Percentiles rank a stretch among this genome's conserved stretches.
Conservation (phyloP, 2,113 vertebrate genomes). For the Fukomys damarensis region DNA sequence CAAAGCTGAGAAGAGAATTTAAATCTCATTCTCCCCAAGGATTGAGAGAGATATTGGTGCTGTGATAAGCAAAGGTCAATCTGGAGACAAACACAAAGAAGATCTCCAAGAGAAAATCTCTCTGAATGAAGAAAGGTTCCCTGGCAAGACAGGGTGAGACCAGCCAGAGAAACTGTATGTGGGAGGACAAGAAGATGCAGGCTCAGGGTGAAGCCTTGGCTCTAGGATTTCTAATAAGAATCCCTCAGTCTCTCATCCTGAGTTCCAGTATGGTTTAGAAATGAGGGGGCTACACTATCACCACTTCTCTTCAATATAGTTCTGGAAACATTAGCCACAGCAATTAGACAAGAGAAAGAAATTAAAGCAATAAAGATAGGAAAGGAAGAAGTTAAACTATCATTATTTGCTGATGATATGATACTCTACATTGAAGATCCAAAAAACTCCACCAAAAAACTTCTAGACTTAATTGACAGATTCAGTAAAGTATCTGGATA, state of each 20-base stretch:
- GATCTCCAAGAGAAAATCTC: not conserved
- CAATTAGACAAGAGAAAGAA: no score
- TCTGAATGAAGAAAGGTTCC: not conserved
- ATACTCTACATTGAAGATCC: no score
- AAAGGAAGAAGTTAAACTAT: no score
- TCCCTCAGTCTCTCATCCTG: not conserved
- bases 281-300: not conserved
- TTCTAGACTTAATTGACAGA: no score
- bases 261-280: not conserved
- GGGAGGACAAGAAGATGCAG: not conserved
- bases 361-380: no score
- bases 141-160: not conserved
- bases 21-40: not conserved
- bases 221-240: not conserved
- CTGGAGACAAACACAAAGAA: not conserved
- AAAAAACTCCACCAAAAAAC: no score
- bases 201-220: not conserved
- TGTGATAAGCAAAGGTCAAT: not conserved
- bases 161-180: not conserved
- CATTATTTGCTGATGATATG: no score
- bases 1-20: not conserved
- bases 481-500: no score
- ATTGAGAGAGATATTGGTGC: not conserved
- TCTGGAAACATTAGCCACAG: no score
- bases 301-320: no score